Base-by-base conservation (phyloP, 2,888 invertebrate species). In the Mesorhabditis spiculigera region DNA sequence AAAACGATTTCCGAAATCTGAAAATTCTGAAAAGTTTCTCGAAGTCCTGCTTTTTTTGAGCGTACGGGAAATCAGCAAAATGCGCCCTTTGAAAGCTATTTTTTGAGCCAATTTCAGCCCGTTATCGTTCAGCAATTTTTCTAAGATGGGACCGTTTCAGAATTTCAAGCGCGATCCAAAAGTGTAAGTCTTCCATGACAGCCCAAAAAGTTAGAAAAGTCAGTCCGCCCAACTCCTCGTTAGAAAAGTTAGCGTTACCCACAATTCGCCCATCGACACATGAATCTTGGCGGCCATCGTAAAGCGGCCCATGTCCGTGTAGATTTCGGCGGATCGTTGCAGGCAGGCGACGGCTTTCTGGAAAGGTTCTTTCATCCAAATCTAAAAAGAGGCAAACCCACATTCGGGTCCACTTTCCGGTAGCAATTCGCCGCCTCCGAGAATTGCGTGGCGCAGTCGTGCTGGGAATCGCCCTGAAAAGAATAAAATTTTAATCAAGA, bases 281-380 rank as follows among this genome's bases (percentile, higher is more conserved):
- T 97, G 96, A 87, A 95, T 94, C 87, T 96, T 97, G 63, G 97
- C 97, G 13, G 97, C 97, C 88, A 97, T 93, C 45, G 93, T 93
- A 87, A 97, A 84, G n/a, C 81, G 69, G 76, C 89, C 89, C 95
- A 96, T 96, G 86, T 97, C 97, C 13, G 95, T 95, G 88, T 96
- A 97, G 81, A 97, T 95, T 87, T 97, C 95, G 76, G 95, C 94
- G 0, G 95, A 93, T 87, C 94, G 94, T 80, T 92, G 87, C 67
- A 96, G 88, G 87, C 94, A 94, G 72, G 91, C 91, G 0, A 95
- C 93, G 0, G 96, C 94, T 90, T 78, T 74, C 77, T 84, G 68
- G 42, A 80, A 70, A 50, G 2, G 3, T 28, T 28, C 28, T 28
- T 28, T 28, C 28, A 28, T 28, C 28, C 28, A 28, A 28, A 28